Evolutionary conservation across 37 sponge, comb jelly and placozoan genomes (phyloP).

Genomic region (Spongilla lacustris): DNA sequence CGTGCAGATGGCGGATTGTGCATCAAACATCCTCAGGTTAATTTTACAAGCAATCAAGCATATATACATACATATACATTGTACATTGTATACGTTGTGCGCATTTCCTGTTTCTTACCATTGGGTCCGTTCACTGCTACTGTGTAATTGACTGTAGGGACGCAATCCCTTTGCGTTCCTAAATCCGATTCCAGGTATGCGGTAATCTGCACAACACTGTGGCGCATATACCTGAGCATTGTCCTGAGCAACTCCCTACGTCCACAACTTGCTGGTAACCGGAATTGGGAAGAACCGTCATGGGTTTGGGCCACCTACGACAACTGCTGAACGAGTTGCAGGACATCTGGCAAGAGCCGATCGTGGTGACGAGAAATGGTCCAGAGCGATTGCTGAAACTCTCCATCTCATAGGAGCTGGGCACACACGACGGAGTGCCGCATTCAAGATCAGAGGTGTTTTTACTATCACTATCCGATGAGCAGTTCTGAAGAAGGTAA

Average conservation of each 20-base stretch:
- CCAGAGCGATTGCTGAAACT: not conserved
- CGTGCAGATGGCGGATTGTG: not conserved
- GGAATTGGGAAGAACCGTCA: not conserved
- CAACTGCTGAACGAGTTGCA: not conserved
- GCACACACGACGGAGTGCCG: not conserved
- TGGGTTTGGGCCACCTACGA: not conserved
- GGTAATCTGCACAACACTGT: not conserved
- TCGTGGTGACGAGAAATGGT: not conserved
- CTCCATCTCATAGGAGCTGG: not conserved
- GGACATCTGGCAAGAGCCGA: not conserved
- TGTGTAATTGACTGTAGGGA: constrained; percentile 5
- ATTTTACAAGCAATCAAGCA: no score
- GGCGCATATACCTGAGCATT: not conserved
- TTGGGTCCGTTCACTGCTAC: constrained; percentile 48
- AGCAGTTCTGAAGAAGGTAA: not conserved
- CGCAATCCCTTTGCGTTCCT: not conserved
- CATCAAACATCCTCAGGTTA: no score
- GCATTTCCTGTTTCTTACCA: constrained; percentile 21
- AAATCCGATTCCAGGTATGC: not conserved
- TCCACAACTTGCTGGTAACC: not conserved
- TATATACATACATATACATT: no score
- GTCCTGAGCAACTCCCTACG: not conserved
- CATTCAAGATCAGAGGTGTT: not conserved
- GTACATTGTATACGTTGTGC: not conserved
- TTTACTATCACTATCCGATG: not conserved